phyloP scores from a whole-genome alignment of 2,113 vertebrate genomes.

The Chrysochloris asiatica region DNA sequence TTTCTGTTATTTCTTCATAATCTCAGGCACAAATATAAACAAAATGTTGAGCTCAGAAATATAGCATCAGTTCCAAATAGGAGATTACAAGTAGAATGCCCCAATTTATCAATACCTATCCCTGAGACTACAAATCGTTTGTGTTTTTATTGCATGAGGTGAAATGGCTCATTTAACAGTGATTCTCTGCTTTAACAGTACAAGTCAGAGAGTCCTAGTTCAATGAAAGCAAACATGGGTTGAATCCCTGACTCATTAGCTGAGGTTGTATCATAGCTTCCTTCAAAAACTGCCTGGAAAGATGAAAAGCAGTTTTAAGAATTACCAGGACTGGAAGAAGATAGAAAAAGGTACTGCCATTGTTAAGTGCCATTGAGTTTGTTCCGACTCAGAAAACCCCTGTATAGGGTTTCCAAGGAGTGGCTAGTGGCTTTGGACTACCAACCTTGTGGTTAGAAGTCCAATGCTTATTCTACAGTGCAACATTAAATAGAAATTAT shows the following conservation, averaged over 20 bases:
- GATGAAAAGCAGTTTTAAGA: constrained; percentile 13
- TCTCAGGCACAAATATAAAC: constrained; percentile 41
- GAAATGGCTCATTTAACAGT: constrained; percentile 14
- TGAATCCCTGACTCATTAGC: constrained; percentile 19
- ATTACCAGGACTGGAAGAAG: neutral
- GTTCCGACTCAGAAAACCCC: too few species aligned
- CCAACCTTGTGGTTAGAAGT: too few species aligned
- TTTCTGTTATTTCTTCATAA: constrained; percentile 22
- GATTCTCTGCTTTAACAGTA: neutral
- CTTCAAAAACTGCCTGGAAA: constrained; percentile 10
- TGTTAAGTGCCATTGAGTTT: too few species aligned
- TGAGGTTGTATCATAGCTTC: neutral
- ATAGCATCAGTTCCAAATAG: neutral
- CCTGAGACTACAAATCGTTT: neutral
- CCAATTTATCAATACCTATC: constrained; percentile 1
- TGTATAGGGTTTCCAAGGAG: too few species aligned
- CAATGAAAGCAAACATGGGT: neutral
- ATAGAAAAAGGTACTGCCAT: neutral
- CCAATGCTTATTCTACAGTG: too few species aligned
- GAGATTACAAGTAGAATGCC: neutral
- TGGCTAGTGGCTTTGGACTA: too few species aligned
- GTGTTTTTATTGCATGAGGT: neutral
- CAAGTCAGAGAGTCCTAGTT: neutral
- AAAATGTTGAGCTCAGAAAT: constrained; percentile 7
- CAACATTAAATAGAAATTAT: neutral